A percentile compares a stretch with the other conserved stretches of the same genome.
These are phyloP conservation scores for Neostethus bicornis DNA, from an alignment of 2,797 vertebrate genomes.

Conservation along the genomic window DNA sequence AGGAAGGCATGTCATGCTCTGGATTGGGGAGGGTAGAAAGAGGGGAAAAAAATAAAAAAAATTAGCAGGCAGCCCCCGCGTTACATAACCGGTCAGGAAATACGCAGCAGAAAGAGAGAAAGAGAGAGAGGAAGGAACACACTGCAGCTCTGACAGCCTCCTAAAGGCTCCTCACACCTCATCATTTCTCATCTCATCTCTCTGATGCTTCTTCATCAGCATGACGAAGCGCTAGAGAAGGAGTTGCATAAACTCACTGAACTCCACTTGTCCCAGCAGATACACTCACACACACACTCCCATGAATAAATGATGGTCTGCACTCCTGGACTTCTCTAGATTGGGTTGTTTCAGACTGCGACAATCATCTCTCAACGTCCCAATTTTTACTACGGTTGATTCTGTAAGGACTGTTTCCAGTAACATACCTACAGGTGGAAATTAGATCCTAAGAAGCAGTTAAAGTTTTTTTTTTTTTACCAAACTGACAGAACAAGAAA, in stretches of 20 bases:
- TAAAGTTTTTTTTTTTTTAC: neutral
- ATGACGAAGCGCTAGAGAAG: conserved; percentile 13
- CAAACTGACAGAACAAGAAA: conserved; percentile 21
- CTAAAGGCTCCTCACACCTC: conserved; percentile 64
- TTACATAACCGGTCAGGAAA: conserved; percentile 72
- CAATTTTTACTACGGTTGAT: no score
- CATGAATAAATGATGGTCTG: conserved; percentile 67
- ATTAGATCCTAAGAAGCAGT: no score
- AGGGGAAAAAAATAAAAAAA: conserved; percentile 29
- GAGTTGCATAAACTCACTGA: conserved; percentile 56
- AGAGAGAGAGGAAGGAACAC: conserved; percentile 38
- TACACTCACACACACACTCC: conserved; percentile 24
- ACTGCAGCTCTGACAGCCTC: conserved; percentile 60
- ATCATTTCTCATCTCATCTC: conserved; percentile 50
- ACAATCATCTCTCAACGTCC: conserved; percentile 13
- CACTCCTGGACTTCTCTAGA: conserved; percentile 26
- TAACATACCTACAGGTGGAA: no score
- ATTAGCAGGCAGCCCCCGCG: conserved; percentile 50
- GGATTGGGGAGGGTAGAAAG: conserved; percentile 61
- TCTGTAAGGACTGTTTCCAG: no score
- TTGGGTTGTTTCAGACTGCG: conserved; percentile 16
- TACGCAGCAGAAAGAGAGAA: conserved; percentile 37
- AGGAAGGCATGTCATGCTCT: conserved; percentile 72
- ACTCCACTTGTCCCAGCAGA: conserved; percentile 42
- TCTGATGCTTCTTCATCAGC: conserved; percentile 29